Percentiles rank a stretch among this genome's conserved stretches.
Evolutionary conservation across 2,888 invertebrate genomes (phyloP).

Genomic region (Drosophila imparisetae): DNA sequence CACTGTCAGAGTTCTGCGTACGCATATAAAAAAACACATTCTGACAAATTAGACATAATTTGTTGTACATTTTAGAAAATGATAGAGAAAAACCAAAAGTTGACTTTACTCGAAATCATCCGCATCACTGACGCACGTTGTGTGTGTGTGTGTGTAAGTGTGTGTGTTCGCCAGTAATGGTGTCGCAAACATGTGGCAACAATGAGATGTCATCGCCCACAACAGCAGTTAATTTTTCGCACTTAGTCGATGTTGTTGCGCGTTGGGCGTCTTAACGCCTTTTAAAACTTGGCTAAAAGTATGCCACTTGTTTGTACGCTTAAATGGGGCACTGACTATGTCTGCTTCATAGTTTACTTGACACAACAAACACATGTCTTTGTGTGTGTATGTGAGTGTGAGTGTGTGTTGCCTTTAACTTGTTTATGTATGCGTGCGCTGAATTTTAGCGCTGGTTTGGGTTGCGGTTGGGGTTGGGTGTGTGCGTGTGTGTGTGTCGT

Average conservation of each 20-base stretch:
- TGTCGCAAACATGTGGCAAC: conserved; percentile 5
- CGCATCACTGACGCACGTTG: neutral
- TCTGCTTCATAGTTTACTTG: conserved; percentile 30
- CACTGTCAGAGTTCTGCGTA: neutral
- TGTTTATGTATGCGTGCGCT: conserved; percentile 1
- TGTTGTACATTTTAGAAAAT: neutral
- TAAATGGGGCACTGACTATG: conserved; percentile 17
- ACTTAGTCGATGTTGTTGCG: conserved; percentile 41
- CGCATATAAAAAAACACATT: neutral
- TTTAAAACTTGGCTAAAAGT: conserved; percentile 48
- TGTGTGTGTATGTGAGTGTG: conserved; percentile 4
- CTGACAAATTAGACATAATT: neutral
- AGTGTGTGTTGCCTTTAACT: neutral
- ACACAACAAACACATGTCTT: conserved; percentile 14
- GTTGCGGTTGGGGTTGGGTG: neutral
- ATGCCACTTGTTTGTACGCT: conserved; percentile 28
- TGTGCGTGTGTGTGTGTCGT: conserved; percentile 13
- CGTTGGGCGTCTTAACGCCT: conserved; percentile 34
- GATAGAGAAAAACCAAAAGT: neutral
- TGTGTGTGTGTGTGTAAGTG: neutral
- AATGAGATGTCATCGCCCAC: conserved; percentile 7
- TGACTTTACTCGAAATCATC: neutral
- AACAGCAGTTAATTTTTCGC: conserved; percentile 48
- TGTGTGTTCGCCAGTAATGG: neutral
- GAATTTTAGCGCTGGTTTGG: neutral